A percentile compares a stretch with the other conserved stretches of the same genome.
These are phyloP conservation scores for Rhopalosiphum padi DNA, from an alignment of 1,140 invertebrate genomes.

Conservation along the genomic window DNA sequence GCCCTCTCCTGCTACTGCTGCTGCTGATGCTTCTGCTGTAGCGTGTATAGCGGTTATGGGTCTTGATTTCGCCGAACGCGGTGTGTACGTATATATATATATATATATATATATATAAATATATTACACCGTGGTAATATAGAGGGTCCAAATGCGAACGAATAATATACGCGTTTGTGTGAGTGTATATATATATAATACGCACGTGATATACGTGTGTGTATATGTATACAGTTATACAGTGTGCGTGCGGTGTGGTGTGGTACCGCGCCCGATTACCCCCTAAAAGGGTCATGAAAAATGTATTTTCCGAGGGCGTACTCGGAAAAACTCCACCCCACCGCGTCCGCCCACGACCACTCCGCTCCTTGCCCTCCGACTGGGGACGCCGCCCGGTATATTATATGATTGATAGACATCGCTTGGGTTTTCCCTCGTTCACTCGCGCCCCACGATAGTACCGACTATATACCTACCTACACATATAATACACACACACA, in stretches of 20 bases:
- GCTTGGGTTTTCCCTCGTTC: neutral
- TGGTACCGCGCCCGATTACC: slow-evolving; percentile 49
- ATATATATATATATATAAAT: neutral
- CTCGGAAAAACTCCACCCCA: slow-evolving; percentile 55
- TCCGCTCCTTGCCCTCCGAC: neutral
- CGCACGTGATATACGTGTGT: neutral
- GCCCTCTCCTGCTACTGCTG: neutral
- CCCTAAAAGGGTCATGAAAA: slow-evolving; percentile 57
- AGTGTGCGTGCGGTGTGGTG: neutral
- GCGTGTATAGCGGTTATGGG: slow-evolving; percentile 30
- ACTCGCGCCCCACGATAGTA: neutral
- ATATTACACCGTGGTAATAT: neutral
- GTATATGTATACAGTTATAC: too few relatives aligned
- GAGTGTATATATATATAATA: neutral
- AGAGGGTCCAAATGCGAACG: slow-evolving; percentile 5
- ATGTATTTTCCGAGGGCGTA: slow-evolving; percentile 58
- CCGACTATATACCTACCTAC: neutral
- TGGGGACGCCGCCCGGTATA: neutral
- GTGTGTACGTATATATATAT: neutral
- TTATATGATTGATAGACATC: slow-evolving; percentile 52
- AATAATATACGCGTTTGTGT: neutral
- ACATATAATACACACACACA: neutral
- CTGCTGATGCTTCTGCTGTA: too few relatives aligned
- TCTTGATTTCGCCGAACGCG: slow-evolving; percentile 26
- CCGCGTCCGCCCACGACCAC: neutral